A percentile compares a stretch with the other conserved stretches of the same genome.
Evolutionary conservation across 2,888 invertebrate genomes (phyloP).

Genomic region (Erpobdella octoculata): DNA sequence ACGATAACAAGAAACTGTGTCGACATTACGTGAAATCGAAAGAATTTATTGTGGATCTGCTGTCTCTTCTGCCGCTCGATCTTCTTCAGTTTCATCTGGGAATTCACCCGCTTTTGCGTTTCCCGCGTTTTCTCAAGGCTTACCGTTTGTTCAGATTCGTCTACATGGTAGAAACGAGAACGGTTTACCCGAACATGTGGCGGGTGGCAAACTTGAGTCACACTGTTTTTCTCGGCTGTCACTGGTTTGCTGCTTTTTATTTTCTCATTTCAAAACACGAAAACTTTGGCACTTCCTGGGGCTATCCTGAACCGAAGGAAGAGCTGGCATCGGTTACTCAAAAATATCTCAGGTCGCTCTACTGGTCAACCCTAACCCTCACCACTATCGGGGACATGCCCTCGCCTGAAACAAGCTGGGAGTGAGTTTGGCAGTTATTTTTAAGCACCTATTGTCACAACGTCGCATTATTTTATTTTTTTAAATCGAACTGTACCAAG

Average conservation of each 20-base stretch:
- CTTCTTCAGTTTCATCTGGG: slow-evolving; percentile 71
- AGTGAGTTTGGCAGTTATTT: slow-evolving; percentile 63
- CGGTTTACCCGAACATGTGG: slow-evolving; percentile 91
- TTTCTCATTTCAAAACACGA: slow-evolving; percentile 69
- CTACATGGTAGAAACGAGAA: slow-evolving; percentile 89
- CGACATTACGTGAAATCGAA: slow-evolving; percentile 77
- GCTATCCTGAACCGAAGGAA: slow-evolving; percentile 57
- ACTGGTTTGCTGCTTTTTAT: slow-evolving; percentile 97
- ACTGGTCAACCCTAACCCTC: slow-evolving; percentile 90
- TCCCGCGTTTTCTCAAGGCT: slow-evolving; percentile 57
- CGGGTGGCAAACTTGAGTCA: slow-evolving; percentile 88
- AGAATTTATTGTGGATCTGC: slow-evolving; percentile 74
- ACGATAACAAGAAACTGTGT: slow-evolving; percentile 79
- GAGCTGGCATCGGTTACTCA: slow-evolving; percentile 74
- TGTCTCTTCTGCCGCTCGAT: slow-evolving; percentile 76
- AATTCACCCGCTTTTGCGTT: slow-evolving; percentile 67
- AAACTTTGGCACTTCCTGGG: slow-evolving; percentile 55
- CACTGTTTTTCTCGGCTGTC: slow-evolving; percentile 83
- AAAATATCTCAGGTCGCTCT: slow-evolving; percentile 85
- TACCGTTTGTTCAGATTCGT: slow-evolving; percentile 74
- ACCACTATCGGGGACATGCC: slow-evolving; percentile 93
- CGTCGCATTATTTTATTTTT: neutral
- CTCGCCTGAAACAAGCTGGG: slow-evolving; percentile 86
- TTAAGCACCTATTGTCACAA: neutral
- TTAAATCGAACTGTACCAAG: neutral